Percentiles rank a stretch among this genome's conserved stretches.
phyloP scores from a whole-genome alignment of 2,888 invertebrate genomes.

The Brachycybe producta region DNA sequence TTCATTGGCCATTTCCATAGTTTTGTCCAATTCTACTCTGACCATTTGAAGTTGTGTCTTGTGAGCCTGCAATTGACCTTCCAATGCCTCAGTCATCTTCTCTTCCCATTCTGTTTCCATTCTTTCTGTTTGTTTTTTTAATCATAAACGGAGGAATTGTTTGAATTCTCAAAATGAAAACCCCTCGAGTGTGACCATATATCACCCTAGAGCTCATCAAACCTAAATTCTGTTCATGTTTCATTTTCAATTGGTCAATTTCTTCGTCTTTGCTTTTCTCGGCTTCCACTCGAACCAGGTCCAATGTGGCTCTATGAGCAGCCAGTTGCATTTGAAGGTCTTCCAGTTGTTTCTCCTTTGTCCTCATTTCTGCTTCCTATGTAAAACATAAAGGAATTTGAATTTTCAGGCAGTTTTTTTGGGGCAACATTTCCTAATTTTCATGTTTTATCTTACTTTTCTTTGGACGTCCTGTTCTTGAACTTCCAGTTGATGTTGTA shows the following conservation, averaged over 20 bases:
- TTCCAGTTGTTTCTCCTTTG: slow-evolving; percentile 10
- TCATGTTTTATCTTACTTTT: neutral
- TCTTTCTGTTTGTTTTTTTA: no score
- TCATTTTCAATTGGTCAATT: neutral
- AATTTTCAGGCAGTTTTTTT: no score
- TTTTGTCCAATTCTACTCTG: slow-evolving; percentile 14
- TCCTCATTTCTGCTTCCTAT: slow-evolving; percentile 9
- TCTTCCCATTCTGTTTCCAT: slow-evolving; percentile 5
- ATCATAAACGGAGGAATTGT: neutral
- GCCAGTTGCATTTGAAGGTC: slow-evolving; percentile 13
- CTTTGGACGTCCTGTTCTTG: neutral
- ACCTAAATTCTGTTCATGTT: slow-evolving; percentile 10
- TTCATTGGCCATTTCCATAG: slow-evolving; percentile 11
- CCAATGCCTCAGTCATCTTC: slow-evolving; percentile 2
- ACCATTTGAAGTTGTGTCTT: slow-evolving; percentile 9
- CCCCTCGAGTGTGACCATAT: neutral
- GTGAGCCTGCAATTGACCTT: slow-evolving; percentile 11
- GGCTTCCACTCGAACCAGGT: slow-evolving; percentile 10
- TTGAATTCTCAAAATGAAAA: neutral
- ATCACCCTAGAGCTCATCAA: neutral
- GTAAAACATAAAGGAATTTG: neutral
- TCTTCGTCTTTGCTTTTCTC: slow-evolving; percentile 7
- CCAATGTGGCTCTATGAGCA: slow-evolving; percentile 7
- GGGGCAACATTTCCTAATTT: neutral
- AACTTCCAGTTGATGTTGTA: slow-evolving; percentile 4